Conservation (phyloP, 1,140 invertebrate genomes). For the Scaptomyza graminum region DNA sequence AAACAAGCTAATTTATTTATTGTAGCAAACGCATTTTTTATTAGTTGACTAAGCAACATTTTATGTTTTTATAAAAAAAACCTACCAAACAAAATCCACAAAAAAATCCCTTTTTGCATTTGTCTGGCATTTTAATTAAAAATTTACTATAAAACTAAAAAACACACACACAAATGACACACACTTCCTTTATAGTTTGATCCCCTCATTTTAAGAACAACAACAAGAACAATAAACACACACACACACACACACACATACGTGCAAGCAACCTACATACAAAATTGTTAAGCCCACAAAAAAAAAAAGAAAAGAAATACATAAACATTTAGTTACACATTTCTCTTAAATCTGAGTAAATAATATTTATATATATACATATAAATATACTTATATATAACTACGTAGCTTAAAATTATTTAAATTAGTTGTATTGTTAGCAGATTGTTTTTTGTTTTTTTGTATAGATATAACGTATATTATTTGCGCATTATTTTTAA, state of each 20-base stretch:
- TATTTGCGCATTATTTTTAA: slow-evolving; percentile 4
- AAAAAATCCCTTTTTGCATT: slow-evolving; percentile 44
- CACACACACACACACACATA: slow-evolving; percentile 35
- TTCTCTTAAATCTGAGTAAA: slow-evolving; percentile 26
- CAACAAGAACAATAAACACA: slow-evolving; percentile 7
- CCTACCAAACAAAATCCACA: background rate
- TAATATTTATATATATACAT: slow-evolving; percentile 9
- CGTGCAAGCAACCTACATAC: slow-evolving; percentile 56
- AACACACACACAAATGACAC: slow-evolving; percentile 18
- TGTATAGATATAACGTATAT: background rate
- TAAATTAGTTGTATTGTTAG: background rate
- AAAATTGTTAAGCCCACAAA: slow-evolving; percentile 39
- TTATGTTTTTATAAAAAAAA: slow-evolving; percentile 30
- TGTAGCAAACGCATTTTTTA: slow-evolving; percentile 44
- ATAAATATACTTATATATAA: slow-evolving; percentile 9
- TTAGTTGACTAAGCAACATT: slow-evolving; percentile 33
- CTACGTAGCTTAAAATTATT: background rate
- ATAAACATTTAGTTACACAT: slow-evolving; percentile 31
- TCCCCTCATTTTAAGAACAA: slow-evolving; percentile 35
- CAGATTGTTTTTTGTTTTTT: background rate
- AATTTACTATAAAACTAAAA: slow-evolving; percentile 2
- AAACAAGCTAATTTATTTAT: slow-evolving; percentile 31
- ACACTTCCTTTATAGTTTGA: slow-evolving; percentile 24
- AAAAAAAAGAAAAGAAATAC: slow-evolving; percentile 17
- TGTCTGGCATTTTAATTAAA: slow-evolving; percentile 52